Evolutionary conservation across 1,140 invertebrate genomes (phyloP), one percentile per base, ranked within the genome.

Genomic region (Octopus sinensis): DNA sequence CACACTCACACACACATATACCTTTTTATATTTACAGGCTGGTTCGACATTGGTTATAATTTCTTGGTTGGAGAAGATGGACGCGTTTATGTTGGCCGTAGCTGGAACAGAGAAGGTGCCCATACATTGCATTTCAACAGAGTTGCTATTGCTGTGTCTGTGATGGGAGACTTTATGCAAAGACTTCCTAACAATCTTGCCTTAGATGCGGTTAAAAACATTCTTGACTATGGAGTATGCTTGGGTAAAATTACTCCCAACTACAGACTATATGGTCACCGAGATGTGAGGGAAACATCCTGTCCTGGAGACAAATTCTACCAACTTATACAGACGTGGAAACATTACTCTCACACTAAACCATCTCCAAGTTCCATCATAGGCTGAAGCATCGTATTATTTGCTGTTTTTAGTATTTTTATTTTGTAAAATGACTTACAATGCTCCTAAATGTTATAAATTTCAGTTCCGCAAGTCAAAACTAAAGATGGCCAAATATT

Each of bases 31-130:
- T 54, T 78, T 83, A 71, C 79, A 87, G 86, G 80, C 3, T 95
- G 94, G 94, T 92, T 91, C 86, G 95, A 96, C 86, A 94, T 92
- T 87, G 93, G 87, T 6, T 94, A 93, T 84, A 95, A 93, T 88
- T 96, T 96, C 88, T 92, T 94, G 23, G 92, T 95, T 13, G 95
- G 95, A 5, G 94, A 94, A 7, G 94, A 96, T 81, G 95, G 94
- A 0, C 90, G 91, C 12, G 93, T 93, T 12, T 96, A 95, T 84
- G 94, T 94, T 87, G 95, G 94, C 10, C 92, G 95, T 7, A 94
- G 94, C 17, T 95, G 94, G 94, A 90, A 92, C 23, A 86, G 89
- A 1, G 81, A 92, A 2, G 95, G 94, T 0, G 93, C 94, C 0
- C 94, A 95, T 84, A 92, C 94, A 4, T 87, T 91, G 12, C 92